phyloP scores from a whole-genome alignment of 2,113 vertebrate genomes.

The Coptodon rendalli region DNA sequence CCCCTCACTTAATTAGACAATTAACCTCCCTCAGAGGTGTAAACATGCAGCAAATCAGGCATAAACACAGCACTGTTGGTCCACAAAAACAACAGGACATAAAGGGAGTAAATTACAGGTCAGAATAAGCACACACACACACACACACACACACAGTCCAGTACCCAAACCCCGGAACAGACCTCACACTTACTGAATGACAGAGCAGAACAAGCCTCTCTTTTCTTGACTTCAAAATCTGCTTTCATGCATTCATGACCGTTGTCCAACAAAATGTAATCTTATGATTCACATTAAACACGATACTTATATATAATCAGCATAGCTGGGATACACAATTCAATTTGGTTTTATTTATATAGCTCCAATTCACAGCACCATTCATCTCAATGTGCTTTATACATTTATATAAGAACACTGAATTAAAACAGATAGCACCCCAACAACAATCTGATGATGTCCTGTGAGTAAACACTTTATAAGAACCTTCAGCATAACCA shows the following conservation, averaged over 20 bases:
- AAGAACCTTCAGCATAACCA: background rate
- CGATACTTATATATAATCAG: background rate
- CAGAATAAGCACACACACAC: conserved; percentile 4
- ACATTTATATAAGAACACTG: background rate
- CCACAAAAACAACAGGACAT: conserved; percentile 35
- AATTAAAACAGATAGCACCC: background rate
- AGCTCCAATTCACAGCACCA: background rate
- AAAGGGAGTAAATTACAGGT: conserved; percentile 55
- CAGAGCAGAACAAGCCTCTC: background rate
- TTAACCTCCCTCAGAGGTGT: conserved; percentile 52
- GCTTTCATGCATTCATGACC: background rate
- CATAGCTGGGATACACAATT: background rate
- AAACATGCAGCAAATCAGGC: conserved; percentile 51
- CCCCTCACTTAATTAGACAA: conserved; percentile 47
- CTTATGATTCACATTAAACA: background rate
- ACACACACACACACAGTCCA: background rate
- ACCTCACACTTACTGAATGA: background rate
- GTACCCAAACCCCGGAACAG: background rate
- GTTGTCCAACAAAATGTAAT: background rate
- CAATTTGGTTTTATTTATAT: background rate
- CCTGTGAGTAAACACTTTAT: background rate
- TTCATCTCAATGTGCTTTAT: background rate
- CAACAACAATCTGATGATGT: background rate
- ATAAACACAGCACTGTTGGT: conserved; percentile 34
- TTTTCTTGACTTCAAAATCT: background rate